Base-by-base conservation (phyloP, 2,888 invertebrate species). In the Rosalia funebris region DNA sequence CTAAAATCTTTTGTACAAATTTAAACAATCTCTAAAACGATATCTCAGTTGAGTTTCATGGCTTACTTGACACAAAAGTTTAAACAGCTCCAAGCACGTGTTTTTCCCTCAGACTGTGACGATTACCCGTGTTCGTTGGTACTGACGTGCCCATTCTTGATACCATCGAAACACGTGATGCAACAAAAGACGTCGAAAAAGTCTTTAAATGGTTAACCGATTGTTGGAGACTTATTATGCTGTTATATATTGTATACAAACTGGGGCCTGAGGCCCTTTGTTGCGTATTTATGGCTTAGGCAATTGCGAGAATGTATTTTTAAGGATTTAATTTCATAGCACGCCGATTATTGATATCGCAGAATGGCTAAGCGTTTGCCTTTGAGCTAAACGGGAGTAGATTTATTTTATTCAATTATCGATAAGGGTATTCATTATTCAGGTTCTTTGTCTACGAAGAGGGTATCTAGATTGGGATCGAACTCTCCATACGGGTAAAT, bases 161-260 rank as follows among this genome's bases (percentile, higher is more conserved):
- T 9, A 10, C 15, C 50, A 25, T 54, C 34, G 57, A 62, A 70
- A 73, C 73, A 75, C 72, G 75, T 73, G 75, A 75, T 64, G 57
- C 20, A 68, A 72, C 72, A 75, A 75, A 63, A 64, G 69, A 39
- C 60, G 52, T 55, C 67, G 56, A 67, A 71, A 70, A 72, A 71
- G 71, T 68, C 61, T 65, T 57, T 68, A 69, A 74, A 75, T 72
- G 75, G 75, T 75, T 75, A 73, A 72, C 72, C 72, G 68, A 75
- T 72, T 73, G 71, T 72, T 71, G 65, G 70, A 59, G 65, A 62
- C 64, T 72, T 70, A 73, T 75, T 75, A 75, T 75, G 68, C 70
- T 71, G 71, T 72, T 73, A 72, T 67, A 57, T 62, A 73, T 68
- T 73, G 71, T 74, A 71, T 71, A 74, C 71, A 72, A 72, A 74